Evolutionary conservation across 2,888 invertebrate genomes (phyloP).

Genomic region (Pegoplata infirma): DNA sequence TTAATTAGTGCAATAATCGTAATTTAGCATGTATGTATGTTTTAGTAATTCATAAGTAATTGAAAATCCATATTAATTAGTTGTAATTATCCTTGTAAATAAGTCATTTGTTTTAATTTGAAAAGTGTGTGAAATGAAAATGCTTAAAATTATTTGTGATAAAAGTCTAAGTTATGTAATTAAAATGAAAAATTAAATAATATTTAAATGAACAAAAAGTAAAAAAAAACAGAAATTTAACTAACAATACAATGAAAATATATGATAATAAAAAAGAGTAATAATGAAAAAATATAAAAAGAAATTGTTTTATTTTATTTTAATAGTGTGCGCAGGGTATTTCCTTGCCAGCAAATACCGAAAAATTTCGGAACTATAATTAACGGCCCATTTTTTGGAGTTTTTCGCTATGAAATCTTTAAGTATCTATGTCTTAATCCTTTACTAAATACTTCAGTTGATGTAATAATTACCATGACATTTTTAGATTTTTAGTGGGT

Average conservation of each 20-base stretch:
- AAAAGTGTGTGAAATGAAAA: slow-evolving; percentile 60
- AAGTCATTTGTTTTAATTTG: slow-evolving; percentile 40
- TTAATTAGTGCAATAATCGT: slow-evolving; percentile 49
- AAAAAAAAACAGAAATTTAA: slow-evolving; percentile 33
- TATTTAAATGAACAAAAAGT: slow-evolving; percentile 30
- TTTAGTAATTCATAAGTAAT: slow-evolving; percentile 26
- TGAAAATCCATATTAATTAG: slow-evolving; percentile 43
- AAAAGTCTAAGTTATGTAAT: slow-evolving; percentile 61
- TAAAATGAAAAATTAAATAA: slow-evolving; percentile 42
- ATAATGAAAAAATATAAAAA: slow-evolving; percentile 31
- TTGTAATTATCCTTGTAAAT: slow-evolving; percentile 51
- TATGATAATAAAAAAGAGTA: slow-evolving; percentile 57
- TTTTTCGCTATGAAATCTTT: too few species aligned
- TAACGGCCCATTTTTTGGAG: too few species aligned
- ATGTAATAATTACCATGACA: too few species aligned
- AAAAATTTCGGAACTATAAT: too few species aligned
- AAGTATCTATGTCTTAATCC: too few species aligned
- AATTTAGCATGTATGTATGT: slow-evolving; percentile 25
- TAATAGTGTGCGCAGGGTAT: background rate
- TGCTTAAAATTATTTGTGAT: slow-evolving; percentile 67
- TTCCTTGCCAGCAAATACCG: too few species aligned
- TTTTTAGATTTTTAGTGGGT: too few species aligned
- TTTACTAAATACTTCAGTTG: too few species aligned
- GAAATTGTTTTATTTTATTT: slow-evolving; percentile 16
- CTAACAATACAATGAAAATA: slow-evolving; percentile 59